Evolutionary conservation across 1,140 invertebrate genomes (phyloP).

Genomic region (Oedothorax gibbosus): DNA sequence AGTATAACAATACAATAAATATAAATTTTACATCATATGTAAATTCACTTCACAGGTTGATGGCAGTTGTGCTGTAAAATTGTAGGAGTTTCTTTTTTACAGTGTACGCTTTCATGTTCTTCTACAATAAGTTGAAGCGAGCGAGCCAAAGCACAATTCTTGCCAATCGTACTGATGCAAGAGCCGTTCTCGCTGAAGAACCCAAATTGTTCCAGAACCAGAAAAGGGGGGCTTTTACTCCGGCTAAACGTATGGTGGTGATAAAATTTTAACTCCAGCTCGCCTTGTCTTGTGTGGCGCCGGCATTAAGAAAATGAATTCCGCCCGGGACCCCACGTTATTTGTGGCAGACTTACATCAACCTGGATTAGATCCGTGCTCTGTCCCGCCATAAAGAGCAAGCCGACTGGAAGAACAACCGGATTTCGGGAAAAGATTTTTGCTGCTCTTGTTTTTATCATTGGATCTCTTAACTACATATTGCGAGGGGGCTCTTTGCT

Average conservation of each 20-base stretch:
- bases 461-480: conserved; percentile 59
- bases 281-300: conserved; percentile 52
- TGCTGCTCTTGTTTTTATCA: conserved; percentile 58
- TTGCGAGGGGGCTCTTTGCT: conserved; percentile 32
- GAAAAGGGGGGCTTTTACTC: conserved; percentile 47
- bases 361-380: conserved; percentile 55
- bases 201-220: conserved; percentile 13
- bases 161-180: too few species aligned
- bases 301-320: conserved; percentile 61
- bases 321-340: conserved; percentile 49
- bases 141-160: too few species aligned
- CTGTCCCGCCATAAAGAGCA: conserved; percentile 50
- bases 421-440: conserved; percentile 39
- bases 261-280: conserved; percentile 60
- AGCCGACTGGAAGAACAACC: conserved; percentile 57
- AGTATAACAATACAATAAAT: too few species aligned
- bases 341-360: conserved; percentile 60
- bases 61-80: too few species aligned
- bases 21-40: too few species aligned
- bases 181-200: too few species aligned
- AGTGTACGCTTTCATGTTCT: too few species aligned
- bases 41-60: too few species aligned
- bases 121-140: too few species aligned
- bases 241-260: conserved; percentile 57
- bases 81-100: too few species aligned